These are phyloP conservation scores for Sycophila sp. DNA, from an alignment of 1,140 invertebrate genomes.

Conservation along the genomic window DNA sequence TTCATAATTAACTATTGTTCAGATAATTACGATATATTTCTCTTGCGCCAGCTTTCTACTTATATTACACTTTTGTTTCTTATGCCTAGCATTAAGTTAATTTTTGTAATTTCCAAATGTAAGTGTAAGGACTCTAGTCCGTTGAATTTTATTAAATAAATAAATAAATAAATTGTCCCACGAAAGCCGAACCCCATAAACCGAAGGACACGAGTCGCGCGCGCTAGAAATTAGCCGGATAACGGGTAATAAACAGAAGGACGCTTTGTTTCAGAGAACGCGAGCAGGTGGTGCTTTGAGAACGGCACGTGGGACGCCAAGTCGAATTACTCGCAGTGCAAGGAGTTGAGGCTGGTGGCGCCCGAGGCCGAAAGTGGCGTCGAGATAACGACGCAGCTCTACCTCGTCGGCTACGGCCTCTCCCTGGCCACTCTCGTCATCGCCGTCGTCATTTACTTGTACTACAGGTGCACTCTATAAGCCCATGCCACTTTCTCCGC, in stretches of 20 bases:
- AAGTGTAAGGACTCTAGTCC: no score
- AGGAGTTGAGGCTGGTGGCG: constrained; percentile 58
- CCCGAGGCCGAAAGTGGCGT: constrained; percentile 56
- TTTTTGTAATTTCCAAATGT: no score
- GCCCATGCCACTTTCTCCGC: neutral
- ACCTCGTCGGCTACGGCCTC: constrained; percentile 79
- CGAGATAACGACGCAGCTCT: constrained; percentile 74
- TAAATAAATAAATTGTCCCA: no score
- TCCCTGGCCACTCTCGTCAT: constrained; percentile 80
- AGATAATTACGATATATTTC: no score
- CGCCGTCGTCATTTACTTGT: constrained; percentile 83
- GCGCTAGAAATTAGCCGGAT: no score
- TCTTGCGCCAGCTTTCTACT: no score
- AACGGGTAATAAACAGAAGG: neutral
- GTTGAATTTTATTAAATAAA: no score
- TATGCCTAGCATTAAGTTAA: no score
- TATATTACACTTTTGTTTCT: no score
- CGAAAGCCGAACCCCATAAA: no score
- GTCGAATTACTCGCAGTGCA: constrained; percentile 76
- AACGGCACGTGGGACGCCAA: constrained; percentile 78
- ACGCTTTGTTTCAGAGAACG: constrained; percentile 73
- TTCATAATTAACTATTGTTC: no score
- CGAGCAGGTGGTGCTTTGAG: constrained; percentile 72
- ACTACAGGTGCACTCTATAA: constrained; percentile 79
- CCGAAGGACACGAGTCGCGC: no score